A percentile compares a stretch with the other conserved stretches of the same genome.
These are phyloP conservation scores for Allacma fusca DNA, from an alignment of 2,888 invertebrate genomes.

Conservation along the genomic window DNA sequence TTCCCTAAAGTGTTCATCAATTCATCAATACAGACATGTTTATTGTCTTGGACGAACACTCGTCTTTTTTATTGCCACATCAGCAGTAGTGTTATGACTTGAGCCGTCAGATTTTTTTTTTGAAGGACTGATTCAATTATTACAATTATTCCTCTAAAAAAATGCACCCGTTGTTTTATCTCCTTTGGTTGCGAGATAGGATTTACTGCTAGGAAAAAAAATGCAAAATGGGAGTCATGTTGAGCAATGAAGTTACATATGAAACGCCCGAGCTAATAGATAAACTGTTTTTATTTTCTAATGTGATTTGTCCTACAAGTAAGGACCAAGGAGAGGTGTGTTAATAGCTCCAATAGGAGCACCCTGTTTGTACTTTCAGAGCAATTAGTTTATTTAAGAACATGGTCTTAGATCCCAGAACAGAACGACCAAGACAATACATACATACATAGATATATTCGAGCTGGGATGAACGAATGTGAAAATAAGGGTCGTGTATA, in stretches of 20 bases:
- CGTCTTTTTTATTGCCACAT: too few species aligned
- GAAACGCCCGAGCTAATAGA: neutral
- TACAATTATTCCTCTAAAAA: too few species aligned
- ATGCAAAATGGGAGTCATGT: neutral
- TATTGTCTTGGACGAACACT: too few species aligned
- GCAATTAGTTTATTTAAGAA: neutral
- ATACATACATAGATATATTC: too few species aligned
- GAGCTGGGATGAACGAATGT: neutral
- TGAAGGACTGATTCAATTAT: too few species aligned
- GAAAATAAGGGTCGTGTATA: constrained; percentile 20
- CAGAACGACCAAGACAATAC: too few species aligned
- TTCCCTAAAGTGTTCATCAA: too few species aligned
- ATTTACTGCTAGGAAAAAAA: neutral
- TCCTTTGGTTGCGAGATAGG: too few species aligned
- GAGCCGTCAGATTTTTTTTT: too few species aligned
- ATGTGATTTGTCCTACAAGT: neutral
- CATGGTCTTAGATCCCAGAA: constrained; percentile 10
- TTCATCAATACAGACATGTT: too few species aligned
- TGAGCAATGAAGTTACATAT: neutral
- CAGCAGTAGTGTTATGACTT: too few species aligned
- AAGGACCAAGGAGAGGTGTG: neutral
- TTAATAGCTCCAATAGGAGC: neutral
- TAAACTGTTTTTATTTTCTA: neutral
- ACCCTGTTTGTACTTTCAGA: neutral
- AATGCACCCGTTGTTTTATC: too few species aligned